Conservation (phyloP, 2,797 vertebrate genomes). For the Tenualosa thibaudeaui region DNA sequence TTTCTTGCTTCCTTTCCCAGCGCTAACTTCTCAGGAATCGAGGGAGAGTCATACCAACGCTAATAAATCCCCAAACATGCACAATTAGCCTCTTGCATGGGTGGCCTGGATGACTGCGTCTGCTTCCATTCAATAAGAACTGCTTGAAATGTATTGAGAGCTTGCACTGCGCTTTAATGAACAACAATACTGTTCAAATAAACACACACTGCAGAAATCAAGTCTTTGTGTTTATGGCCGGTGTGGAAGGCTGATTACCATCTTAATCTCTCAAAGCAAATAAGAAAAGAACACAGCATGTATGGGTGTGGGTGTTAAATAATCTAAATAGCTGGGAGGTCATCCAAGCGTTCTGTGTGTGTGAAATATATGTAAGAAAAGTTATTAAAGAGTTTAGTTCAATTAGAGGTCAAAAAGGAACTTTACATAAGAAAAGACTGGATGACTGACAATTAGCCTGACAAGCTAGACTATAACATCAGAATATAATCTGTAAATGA, state of each 20-base stretch:
- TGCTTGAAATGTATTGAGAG: constrained; percentile 7
- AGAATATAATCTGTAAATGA: too few species aligned
- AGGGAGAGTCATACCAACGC: neutral
- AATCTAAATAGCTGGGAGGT: neutral
- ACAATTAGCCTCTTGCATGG: constrained; percentile 11
- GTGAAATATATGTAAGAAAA: neutral
- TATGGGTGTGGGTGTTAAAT: neutral
- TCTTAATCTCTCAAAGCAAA: constrained; percentile 17
- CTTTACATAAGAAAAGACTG: neutral
- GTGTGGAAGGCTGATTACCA: neutral
- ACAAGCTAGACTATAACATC: too few species aligned
- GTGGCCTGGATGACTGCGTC: neutral
- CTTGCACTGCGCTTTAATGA: constrained; percentile 3
- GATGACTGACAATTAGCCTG: neutral
- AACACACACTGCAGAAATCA: neutral
- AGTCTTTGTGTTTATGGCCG: neutral
- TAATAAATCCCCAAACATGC: constrained; percentile 1
- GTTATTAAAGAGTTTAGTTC: neutral
- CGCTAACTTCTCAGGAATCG: neutral
- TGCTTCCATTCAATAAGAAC: constrained; percentile 5
- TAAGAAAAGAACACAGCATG: constrained; percentile 11
- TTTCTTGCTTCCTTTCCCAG: neutral
- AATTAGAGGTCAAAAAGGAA: neutral
- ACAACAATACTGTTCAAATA: constrained; percentile 6
- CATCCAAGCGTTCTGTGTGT: neutral